These are phyloP conservation scores for Aplodontia rufa DNA, from an alignment of 2,113 vertebrate genomes.

Conservation along the genomic window DNA sequence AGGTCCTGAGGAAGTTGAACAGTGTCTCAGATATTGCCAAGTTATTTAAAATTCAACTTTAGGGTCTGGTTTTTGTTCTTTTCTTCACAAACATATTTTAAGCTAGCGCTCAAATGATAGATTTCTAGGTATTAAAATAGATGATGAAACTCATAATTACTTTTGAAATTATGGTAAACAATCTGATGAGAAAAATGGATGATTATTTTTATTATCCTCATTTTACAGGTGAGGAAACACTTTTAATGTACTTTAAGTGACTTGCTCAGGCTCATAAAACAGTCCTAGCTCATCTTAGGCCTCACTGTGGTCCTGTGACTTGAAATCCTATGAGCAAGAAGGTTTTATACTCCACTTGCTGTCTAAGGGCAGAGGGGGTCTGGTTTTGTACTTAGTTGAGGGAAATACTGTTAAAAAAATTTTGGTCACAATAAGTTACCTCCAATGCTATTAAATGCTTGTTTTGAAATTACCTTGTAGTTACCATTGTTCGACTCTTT, in stretches of 20 bases:
- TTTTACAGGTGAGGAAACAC: conserved; percentile 36
- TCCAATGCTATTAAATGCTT: conserved; percentile 19
- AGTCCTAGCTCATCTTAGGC: background rate
- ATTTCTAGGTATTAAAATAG: conserved; percentile 54
- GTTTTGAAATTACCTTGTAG: conserved; percentile 45
- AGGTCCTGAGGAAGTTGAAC: background rate
- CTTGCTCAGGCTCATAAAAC: background rate
- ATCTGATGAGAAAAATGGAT: background rate
- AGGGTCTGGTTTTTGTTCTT: conserved; percentile 20
- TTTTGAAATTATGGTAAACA: conserved; percentile 49
- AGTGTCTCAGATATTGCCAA: background rate
- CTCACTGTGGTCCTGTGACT: conserved; percentile 11
- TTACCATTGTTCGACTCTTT: conserved; percentile 11
- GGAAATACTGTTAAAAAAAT: conserved; percentile 26
- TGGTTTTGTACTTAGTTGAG: background rate
- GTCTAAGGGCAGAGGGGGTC: background rate
- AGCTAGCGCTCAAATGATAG: conserved; percentile 6
- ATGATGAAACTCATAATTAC: conserved; percentile 40
- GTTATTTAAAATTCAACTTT: background rate
- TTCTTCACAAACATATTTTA: conserved; percentile 40
- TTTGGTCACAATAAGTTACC: background rate
- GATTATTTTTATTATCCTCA: conserved; percentile 44
- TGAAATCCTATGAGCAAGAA: background rate
- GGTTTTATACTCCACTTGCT: background rate
- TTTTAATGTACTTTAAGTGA: conserved; percentile 27